Percentiles rank a stretch among this genome's conserved stretches.
Evolutionary conservation across 2,797 vertebrate genomes (phyloP).

Genomic region (Falco novaeseelandiae): DNA sequence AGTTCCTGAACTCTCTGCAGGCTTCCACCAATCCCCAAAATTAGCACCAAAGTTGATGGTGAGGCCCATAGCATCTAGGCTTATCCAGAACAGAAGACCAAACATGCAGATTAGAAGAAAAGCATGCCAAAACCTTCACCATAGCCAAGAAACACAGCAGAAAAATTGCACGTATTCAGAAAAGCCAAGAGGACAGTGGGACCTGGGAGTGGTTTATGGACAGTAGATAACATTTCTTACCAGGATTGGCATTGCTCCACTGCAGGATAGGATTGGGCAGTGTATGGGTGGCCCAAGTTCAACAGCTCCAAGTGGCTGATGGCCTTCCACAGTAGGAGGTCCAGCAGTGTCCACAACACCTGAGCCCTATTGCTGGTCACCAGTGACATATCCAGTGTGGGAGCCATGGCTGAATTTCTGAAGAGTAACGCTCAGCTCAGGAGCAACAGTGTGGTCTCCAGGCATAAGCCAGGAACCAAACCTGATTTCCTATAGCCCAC

Average conservation of each 20-base stretch:
- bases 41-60: neutral
- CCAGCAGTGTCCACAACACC: neutral
- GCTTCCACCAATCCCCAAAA: neutral
- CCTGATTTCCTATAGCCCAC: neutral
- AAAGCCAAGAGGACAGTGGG: neutral
- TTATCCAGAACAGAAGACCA: neutral
- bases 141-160: neutral
- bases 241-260: neutral
- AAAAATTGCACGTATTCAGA: neutral
- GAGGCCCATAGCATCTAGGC: neutral
- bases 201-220: neutral
- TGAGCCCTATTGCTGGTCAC: neutral
- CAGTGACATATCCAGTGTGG: neutral
- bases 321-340: neutral
- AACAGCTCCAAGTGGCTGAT: neutral
- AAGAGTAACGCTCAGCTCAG: neutral
- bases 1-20: neutral
- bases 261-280: neutral
- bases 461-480: neutral
- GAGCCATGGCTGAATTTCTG: neutral
- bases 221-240: neutral
- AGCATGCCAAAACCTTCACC: neutral
- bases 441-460: neutral
- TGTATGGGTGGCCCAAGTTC: neutral
- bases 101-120: neutral